Percentiles rank a stretch among this genome's conserved stretches.
These are phyloP conservation scores for Pavo muticus DNA, from an alignment of 2,113 vertebrate species.

Conservation along the genomic window DNA sequence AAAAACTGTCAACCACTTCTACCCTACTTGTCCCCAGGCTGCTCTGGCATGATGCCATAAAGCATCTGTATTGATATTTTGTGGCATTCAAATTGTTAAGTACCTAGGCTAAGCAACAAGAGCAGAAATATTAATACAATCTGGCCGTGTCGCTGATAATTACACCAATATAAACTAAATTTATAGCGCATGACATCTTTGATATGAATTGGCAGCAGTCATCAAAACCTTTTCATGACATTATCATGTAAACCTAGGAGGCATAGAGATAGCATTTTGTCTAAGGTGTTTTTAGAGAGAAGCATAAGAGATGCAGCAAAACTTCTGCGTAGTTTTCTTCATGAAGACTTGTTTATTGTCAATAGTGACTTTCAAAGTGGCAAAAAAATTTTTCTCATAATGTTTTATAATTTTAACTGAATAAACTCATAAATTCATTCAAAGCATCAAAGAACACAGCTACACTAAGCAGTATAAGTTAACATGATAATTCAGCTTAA, in stretches of 20 bases:
- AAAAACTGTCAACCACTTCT: constrained; percentile 73
- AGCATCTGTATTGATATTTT: constrained; percentile 82
- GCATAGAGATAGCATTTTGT: constrained; percentile 21
- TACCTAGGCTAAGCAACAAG: constrained; percentile 48
- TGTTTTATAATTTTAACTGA: constrained; percentile 48
- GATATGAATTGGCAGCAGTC: constrained; percentile 53
- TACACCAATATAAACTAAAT: constrained; percentile 77
- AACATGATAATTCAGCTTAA: constrained; percentile 50
- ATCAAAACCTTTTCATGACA: constrained; percentile 64
- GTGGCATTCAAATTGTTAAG: constrained; percentile 78
- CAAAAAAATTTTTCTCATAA: background rate
- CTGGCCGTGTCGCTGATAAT: constrained; percentile 76
- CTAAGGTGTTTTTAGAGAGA: background rate
- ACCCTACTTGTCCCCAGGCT: constrained; percentile 74
- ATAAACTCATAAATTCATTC: constrained; percentile 56
- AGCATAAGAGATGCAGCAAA: background rate
- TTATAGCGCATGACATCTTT: constrained; percentile 70
- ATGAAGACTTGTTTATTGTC: constrained; percentile 28
- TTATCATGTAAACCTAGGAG: constrained; percentile 53
- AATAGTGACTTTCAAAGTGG: constrained; percentile 5
- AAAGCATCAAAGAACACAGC: background rate
- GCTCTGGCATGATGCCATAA: constrained; percentile 76
- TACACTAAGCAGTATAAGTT: background rate
- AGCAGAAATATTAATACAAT: constrained; percentile 73
- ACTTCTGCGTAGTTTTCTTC: background rate